phyloP scores from a whole-genome alignment of 2,888 invertebrate genomes.

The Tenthredo scrophulariae region DNA sequence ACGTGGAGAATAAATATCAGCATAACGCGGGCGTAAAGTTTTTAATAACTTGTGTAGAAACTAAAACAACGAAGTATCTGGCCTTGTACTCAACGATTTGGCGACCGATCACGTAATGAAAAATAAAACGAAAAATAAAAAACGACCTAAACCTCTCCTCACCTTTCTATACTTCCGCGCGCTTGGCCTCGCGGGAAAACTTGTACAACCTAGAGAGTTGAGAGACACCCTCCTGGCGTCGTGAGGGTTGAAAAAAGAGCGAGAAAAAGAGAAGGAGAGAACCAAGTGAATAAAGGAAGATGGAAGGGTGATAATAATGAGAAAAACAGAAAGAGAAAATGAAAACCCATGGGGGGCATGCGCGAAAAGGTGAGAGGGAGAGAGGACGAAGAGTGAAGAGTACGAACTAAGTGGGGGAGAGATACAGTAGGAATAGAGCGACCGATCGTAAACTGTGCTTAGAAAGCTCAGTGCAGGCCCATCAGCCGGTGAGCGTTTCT shows the following conservation, averaged over 20 bases:
- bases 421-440: conserved; percentile 27
- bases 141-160: not conserved
- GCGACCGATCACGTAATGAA: not conserved
- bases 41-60: not conserved
- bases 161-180: not conserved
- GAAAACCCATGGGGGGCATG: conserved; percentile 42
- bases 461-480: conserved; percentile 38
- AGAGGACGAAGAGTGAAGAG: conserved; percentile 22
- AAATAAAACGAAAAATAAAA: not conserved
- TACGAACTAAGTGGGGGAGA: not conserved
- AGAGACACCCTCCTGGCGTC: not conserved
- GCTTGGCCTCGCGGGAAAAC: not conserved
- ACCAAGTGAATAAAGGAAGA: not conserved
- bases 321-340: conserved; percentile 1
- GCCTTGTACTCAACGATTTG: not conserved
- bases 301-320: not conserved
- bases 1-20: not conserved
- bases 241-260: not conserved
- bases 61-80: not conserved
- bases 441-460: conserved; percentile 47
- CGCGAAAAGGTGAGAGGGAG: conserved; percentile 44
- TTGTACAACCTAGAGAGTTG: not conserved
- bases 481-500: conserved; percentile 46
- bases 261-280: not conserved
- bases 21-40: not conserved